Conservation (phyloP, 2,113 vertebrate species). For the Redunca redunca region DNA sequence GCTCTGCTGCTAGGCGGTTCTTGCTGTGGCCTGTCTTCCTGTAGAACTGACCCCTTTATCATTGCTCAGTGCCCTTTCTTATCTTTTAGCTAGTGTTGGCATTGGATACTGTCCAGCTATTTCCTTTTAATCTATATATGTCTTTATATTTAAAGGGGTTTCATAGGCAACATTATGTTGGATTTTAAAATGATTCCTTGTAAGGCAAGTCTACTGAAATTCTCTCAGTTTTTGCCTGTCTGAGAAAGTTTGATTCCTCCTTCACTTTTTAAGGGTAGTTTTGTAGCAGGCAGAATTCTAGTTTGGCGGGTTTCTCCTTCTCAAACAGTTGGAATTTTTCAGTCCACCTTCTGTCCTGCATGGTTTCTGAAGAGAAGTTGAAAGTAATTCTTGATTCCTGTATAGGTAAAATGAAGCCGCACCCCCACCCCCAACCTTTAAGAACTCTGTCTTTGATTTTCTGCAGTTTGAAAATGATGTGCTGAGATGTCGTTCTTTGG, state of each 20-base stretch:
- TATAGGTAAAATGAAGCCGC: too few species aligned
- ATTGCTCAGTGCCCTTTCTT: not conserved
- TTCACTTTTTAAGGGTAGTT: not conserved
- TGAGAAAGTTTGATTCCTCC: not conserved
- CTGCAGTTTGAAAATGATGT: not conserved
- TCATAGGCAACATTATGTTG: not conserved
- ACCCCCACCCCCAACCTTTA: not conserved
- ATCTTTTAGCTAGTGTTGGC: not conserved
- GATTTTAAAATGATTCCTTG: not conserved
- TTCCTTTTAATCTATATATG: not conserved
- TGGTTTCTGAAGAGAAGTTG: not conserved
- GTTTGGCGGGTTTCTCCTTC: not conserved
- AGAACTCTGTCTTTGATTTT: not conserved
- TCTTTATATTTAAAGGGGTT: not conserved
- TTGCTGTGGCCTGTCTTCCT: not conserved
- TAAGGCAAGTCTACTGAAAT: not conserved
- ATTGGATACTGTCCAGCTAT: not conserved
- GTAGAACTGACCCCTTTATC: not conserved
- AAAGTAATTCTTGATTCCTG: too few species aligned
- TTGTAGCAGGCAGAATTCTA: not conserved
- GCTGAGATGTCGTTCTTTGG: not conserved
- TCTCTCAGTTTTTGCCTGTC: not conserved
- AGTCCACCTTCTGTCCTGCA: not conserved
- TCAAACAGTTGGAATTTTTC: not conserved
- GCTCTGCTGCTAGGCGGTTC: not conserved